Evolutionary conservation across 2,797 vertebrate species (phyloP), one percentile per base, ranked within the genome.

Genomic region (Chaetodon trifasciatus): DNA sequence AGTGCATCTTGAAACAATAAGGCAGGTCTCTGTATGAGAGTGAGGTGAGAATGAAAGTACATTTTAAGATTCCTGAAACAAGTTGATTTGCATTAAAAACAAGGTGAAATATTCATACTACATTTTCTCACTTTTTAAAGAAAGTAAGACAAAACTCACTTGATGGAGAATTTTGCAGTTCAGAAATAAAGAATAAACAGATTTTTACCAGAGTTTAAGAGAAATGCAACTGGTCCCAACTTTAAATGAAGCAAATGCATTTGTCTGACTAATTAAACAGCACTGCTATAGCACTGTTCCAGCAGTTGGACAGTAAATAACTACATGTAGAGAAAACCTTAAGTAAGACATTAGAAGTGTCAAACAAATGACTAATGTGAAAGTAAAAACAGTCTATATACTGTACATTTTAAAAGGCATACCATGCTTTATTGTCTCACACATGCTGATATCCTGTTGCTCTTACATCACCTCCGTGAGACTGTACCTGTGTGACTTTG

Each of bases 401-500:
- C 19, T 42, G n/a, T 39, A 44, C 15, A 47, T 56, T 19, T 55
- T 13, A 9, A 62, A 32, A 79, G 23, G 24, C 35, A 62, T 23
- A n/a, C 23, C 8, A 40, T 47, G 24, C 21, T 28, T 32, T 52
- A 23, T 6, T 58, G 7, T 28, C 12, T 61, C 39, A 24, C 13
- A 50, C 19, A 42, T 21, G 44, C 37, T 23, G 11, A 6, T 6
- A 21, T 23, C 60, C 46, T 78, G 69, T 52, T 58, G 52, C 37
- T 73, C 44, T 24, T 7, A 17, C 21, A 28, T 75, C 8, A 49
- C 65, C 53, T 78, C 23, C 63, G 52, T 67, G 67, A 68, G 50
- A 80, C 79, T 79, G 68, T 80, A 47, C 46, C 53, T 0, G 10
- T 62, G 21, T 77, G 79, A 87, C 86, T 78, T 88, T 86, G 52